Base-by-base conservation (phyloP, 2,797 vertebrate genomes). In the Cercopithecus mitis region DNA sequence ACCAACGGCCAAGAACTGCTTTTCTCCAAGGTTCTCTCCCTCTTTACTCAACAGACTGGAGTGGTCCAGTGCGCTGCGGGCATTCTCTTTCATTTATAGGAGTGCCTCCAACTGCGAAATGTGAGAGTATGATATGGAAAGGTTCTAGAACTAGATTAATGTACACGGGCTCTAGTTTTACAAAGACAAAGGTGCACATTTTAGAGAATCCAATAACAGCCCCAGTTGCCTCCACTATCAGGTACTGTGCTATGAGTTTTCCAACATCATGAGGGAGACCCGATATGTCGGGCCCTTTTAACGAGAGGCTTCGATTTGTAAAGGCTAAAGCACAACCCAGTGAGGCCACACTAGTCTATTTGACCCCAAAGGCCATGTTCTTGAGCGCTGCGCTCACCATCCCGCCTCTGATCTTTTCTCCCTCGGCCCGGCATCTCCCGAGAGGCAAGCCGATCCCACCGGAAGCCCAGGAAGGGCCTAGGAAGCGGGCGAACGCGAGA, bases 301-400 rank as follows among this genome's bases (percentile, higher is more conserved):
- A 94, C 82, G 95, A 88, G 94, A 25, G 39, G 8, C 45, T 11
- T 14, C 43, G 25, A 20, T 17, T 2, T 2, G 57, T 14, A 79
- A 76, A 75, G 43, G 8, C 50, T 80, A 2, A 33, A 20, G 45
- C 89, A 84, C 81, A 83, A 83, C 39, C 84, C 33, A 5, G 10
- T 24, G 67, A 30, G 15, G 22, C 17, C 92, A 70, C 14, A 64
- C 58, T 10, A 19, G 64, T 79, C 15, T 36, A 4, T 17, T 3
- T 15, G 72, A 70, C 19, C 47, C 84, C 87, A 67, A 64, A 73
- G 39, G 8, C 70, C 24, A 10, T 7, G 19, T 33, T 89, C 73
- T 11, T 0, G 41, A 39, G 52, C 17, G 25, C 0, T 2, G 64
- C 7, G 15, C 41, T 57, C 64, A 7, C 19, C 80, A 39, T 24